These are phyloP conservation scores for Zeugodacus cucurbitae DNA, from an alignment of 1,140 invertebrate genomes.

Conservation along the genomic window DNA sequence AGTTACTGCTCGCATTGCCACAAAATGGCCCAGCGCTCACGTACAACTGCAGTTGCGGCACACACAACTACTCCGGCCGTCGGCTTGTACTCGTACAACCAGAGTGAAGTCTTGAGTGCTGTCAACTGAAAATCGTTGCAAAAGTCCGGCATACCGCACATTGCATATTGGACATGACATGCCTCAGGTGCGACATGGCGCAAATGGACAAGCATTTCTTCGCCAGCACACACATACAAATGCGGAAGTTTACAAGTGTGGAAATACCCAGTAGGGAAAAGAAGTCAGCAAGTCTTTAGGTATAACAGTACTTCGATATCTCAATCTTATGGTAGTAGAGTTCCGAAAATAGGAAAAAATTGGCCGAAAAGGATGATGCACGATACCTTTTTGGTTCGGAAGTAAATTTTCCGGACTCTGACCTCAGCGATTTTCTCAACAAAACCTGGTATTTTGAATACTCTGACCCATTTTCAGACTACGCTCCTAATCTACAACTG, in stretches of 20 bases:
- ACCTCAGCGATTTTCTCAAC: no score
- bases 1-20: slow-evolving; percentile 11
- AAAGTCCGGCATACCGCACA: neutral
- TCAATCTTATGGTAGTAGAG: no score
- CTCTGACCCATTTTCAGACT: no score
- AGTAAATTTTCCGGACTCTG: no score
- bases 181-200: slow-evolving; percentile 7
- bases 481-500: no score
- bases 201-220: slow-evolving; percentile 15
- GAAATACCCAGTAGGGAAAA: neutral
- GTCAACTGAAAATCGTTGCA: slow-evolving; percentile 18
- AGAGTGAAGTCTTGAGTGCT: slow-evolving; percentile 15
- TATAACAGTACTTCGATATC: no score
- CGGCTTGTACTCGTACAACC: no score
- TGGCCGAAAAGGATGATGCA: no score
- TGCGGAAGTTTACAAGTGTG: neutral
- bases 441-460: no score
- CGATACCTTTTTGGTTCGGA: no score
- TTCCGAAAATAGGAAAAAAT: no score
- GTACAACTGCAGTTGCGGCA: neutral
- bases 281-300: no score
- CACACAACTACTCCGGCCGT: neutral
- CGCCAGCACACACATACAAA: neutral
- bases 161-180: slow-evolving; percentile 33
- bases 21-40: neutral